These are phyloP conservation scores for Poecilia gillii DNA, from an alignment of 2,797 vertebrate genomes.

Conservation along the genomic window DNA sequence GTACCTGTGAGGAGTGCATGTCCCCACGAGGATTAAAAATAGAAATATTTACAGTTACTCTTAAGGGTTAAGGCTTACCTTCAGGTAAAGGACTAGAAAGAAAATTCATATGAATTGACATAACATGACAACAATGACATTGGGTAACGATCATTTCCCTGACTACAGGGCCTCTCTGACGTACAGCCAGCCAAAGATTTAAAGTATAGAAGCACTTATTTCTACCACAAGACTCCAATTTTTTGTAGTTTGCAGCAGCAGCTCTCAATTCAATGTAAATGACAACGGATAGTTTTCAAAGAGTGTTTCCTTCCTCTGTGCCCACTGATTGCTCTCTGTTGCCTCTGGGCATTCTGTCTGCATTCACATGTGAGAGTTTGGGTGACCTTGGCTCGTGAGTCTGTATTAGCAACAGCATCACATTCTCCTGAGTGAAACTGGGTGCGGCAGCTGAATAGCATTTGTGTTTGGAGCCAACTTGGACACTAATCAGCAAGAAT, in stretches of 20 bases:
- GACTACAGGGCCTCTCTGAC: neutral
- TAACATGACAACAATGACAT: no score
- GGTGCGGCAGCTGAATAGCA: slow-evolving; percentile 10
- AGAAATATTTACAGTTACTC: slow-evolving; percentile 40
- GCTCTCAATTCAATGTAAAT: slow-evolving; percentile 46
- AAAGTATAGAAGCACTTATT: slow-evolving; percentile 12
- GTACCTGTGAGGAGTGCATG: slow-evolving; percentile 50
- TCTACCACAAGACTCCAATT: slow-evolving; percentile 1
- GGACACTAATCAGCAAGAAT: slow-evolving; percentile 19
- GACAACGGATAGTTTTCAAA: slow-evolving; percentile 29
- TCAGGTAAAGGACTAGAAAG: slow-evolving; percentile 35
- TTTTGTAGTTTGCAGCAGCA: slow-evolving; percentile 15
- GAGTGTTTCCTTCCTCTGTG: slow-evolving; percentile 20
- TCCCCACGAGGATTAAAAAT: slow-evolving; percentile 25
- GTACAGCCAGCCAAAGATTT: neutral
- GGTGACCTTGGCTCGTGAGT: slow-evolving; percentile 36
- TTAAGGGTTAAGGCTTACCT: slow-evolving; percentile 58
- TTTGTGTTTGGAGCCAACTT: neutral
- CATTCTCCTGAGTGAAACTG: slow-evolving; percentile 19
- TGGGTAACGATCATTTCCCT: neutral
- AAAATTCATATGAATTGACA: slow-evolving; percentile 15
- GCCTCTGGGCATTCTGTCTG: slow-evolving; percentile 27
- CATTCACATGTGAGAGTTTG: slow-evolving; percentile 4
- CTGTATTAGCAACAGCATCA: slow-evolving; percentile 7
- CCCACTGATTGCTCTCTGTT: slow-evolving; percentile 14